Evolutionary conservation across 2,113 vertebrate species (phyloP).

Genomic region (Clarias macrocephalus): DNA sequence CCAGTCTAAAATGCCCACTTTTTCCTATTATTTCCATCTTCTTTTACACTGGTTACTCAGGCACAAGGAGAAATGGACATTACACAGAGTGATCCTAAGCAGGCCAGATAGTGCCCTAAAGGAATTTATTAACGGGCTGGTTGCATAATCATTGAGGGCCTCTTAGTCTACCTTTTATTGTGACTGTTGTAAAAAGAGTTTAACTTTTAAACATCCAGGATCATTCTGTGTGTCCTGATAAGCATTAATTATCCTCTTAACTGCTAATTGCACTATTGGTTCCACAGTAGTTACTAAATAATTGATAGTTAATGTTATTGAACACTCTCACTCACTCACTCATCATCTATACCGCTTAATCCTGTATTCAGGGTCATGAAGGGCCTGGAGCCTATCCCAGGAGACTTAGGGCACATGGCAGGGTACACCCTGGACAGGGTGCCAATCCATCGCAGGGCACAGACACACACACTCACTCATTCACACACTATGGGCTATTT

Average conservation of each 20-base stretch:
- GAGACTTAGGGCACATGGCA: too few relatives aligned
- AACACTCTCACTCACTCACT: too few relatives aligned
- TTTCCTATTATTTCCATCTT: constrained; percentile 32
- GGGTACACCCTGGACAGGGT: too few relatives aligned
- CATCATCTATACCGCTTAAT: too few relatives aligned
- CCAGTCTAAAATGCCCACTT: constrained; percentile 4
- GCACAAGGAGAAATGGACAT: constrained; percentile 5
- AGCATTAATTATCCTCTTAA: neutral
- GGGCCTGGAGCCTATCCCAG: too few relatives aligned
- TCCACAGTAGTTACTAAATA: neutral
- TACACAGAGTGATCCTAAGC: constrained; percentile 20
- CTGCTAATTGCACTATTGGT: neutral
- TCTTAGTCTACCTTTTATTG: neutral
- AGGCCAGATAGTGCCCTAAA: constrained; percentile 4
- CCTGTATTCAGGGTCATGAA: too few relatives aligned
- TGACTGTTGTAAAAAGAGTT: neutral
- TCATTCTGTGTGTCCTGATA: neutral
- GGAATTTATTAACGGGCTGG: constrained; percentile 32
- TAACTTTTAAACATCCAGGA: neutral
- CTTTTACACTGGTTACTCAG: constrained; percentile 25
- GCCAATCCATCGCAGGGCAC: too few relatives aligned
- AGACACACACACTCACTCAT: too few relatives aligned
- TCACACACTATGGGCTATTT: too few relatives aligned
- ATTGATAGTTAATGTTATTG: neutral
- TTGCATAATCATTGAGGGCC: neutral